Conservation (phyloP, 2,888 invertebrate genomes). For the Cheilosia vulpina region DNA sequence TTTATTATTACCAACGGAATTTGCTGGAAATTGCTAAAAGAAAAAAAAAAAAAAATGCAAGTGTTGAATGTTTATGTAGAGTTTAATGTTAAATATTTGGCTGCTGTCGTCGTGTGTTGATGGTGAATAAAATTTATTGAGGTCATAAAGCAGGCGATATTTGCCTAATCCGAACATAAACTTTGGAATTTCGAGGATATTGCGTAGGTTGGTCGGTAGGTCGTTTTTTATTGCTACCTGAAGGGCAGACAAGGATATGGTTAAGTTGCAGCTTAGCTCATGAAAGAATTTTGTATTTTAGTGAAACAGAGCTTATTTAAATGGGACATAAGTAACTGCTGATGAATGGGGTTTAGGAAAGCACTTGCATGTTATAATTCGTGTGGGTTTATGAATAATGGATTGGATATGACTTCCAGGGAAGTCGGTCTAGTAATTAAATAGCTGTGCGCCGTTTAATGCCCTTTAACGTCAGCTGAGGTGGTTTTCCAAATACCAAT, state of each 20-base stretch:
- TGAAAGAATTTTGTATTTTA: background rate
- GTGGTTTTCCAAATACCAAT: too few relatives aligned
- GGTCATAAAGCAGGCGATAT: slow-evolving; percentile 14
- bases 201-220: background rate
- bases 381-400: too few relatives aligned
- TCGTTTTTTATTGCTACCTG: background rate
- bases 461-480: too few relatives aligned
- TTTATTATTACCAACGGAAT: slow-evolving; percentile 34
- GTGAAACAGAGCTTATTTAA: too few relatives aligned
- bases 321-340: too few relatives aligned
- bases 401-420: too few relatives aligned
- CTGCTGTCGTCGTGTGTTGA: background rate
- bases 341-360: too few relatives aligned
- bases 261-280: background rate
- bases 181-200: slow-evolving; percentile 7
- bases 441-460: too few relatives aligned
- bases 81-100: slow-evolving; percentile 11
- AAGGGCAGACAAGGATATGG: background rate
- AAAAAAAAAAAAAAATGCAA: slow-evolving; percentile 14
- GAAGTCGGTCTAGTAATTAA: too few relatives aligned
- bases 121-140: slow-evolving; percentile 9
- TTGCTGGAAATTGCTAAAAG: slow-evolving; percentile 6
- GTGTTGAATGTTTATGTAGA: slow-evolving; percentile 26
- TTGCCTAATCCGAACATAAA: slow-evolving; percentile 8
- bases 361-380: too few relatives aligned